Conservation (phyloP, 2,888 invertebrate species). For the Mimas tiliae region DNA sequence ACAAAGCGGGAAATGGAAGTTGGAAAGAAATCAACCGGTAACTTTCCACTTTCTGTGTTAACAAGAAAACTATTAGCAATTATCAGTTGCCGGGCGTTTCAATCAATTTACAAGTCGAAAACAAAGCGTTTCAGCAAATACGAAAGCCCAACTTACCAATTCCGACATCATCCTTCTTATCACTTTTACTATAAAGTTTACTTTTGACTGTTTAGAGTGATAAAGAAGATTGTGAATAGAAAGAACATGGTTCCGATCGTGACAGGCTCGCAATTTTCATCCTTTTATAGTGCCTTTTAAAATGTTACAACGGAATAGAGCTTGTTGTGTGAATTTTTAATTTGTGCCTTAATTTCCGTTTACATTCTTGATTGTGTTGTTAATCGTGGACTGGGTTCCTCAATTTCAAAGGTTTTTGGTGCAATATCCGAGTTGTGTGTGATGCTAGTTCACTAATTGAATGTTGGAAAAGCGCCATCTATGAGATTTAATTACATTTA, state of each 20-base stretch:
- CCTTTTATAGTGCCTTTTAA: conserved; percentile 47
- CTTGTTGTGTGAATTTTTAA: conserved; percentile 43
- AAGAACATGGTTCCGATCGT: conserved; percentile 57
- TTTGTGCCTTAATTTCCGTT: conserved; percentile 42
- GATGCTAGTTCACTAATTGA: background rate
- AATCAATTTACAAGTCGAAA: conserved; percentile 77
- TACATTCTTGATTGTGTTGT: conserved; percentile 34
- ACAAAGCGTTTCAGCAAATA: conserved; percentile 64
- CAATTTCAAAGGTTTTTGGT: background rate
- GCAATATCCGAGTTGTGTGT: background rate
- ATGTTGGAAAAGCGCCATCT: too few species aligned
- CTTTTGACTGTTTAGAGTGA: conserved; percentile 30
- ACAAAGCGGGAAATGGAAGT: conserved; percentile 55
- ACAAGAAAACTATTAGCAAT: conserved; percentile 81
- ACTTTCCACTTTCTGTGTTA: conserved; percentile 65
- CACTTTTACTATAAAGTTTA: conserved; percentile 31
- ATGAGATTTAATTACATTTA: too few species aligned
- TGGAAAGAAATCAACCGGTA: conserved; percentile 65
- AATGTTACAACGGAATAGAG: conserved; percentile 35
- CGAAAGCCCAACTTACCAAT: conserved; percentile 38
- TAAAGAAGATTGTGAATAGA: conserved; percentile 34
- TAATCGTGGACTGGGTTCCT: conserved; percentile 29
- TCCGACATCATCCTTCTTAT: conserved; percentile 34
- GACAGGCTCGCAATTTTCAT: conserved; percentile 62
- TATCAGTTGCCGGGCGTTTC: conserved; percentile 75